Evolutionary conservation across 2,113 vertebrate species (phyloP), one percentile per base, ranked within the genome.

Genomic region (Oceanodroma tethys): DNA sequence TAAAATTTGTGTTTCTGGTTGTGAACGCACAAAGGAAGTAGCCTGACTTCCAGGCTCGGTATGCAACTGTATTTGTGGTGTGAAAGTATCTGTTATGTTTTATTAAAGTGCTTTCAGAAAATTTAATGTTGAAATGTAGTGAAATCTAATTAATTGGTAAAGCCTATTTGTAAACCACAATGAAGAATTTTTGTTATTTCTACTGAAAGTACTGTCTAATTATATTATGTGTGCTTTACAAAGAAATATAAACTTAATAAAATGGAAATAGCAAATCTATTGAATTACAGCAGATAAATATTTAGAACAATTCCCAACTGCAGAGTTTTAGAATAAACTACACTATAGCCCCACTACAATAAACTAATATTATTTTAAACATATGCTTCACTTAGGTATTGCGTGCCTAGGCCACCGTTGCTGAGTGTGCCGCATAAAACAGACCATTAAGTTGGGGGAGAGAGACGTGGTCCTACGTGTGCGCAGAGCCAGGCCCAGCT

Each of bases 191-290:
- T 80, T 93, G 52, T 66, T 88, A 0, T 86, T 92, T 68, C 67
- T 56, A 6, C 40, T 80, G 63, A 34, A 94, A 76, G 40, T 67
- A 36, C 40, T n/a, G 9, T 36, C 81, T 81, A 63, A 81, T 89
- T 89, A 23, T 42, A 89, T 92, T 91, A 56, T 4, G 11, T 21
- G 36, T 75, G 30, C 60, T 75, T 85, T 88, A 81, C 38, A 88
- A 70, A 65, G 43, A 74, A 79, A 82, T 72, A 16, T 47, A 65
- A 88, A 71, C 26, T 21, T 85, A 74, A 88, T 96, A 60, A 95
- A 88, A 93, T 68, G 23, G 48, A 90, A 93, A 67, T 22, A 52
- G 53, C 32, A 43, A 79, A 82, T 79, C 18, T 88, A 14, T 79
- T 68, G 42, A 45, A 52, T 82, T 90, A 79, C 10, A 75, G 58